Percentiles rank a stretch among this genome's conserved stretches.
Conservation (phyloP, 2,888 invertebrate species). For the Biston betularia region DNA sequence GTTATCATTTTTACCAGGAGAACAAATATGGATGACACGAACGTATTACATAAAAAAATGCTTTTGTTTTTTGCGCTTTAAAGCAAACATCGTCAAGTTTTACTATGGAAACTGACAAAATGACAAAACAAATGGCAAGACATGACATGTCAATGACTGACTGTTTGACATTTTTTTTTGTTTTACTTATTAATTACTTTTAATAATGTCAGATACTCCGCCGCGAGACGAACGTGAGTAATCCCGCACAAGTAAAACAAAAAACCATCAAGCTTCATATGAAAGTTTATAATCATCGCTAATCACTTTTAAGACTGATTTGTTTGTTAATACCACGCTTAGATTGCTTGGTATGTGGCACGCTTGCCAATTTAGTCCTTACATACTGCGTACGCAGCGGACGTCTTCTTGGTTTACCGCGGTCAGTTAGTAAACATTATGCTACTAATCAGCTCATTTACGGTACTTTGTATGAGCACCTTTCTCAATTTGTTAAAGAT, state of each 20-base stretch:
- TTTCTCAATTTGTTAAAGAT: constrained; percentile 43
- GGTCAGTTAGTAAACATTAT: constrained; percentile 30
- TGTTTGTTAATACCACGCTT: constrained; percentile 6
- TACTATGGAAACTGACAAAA: no score
- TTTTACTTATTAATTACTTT: no score
- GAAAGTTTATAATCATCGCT: background rate
- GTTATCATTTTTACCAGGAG: no score
- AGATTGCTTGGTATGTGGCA: constrained; percentile 15
- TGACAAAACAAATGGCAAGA: no score
- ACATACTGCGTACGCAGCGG: constrained; percentile 2
- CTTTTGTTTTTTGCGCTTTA: no score
- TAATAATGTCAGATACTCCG: no score
- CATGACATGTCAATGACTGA: no score
- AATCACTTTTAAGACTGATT: constrained; percentile 7
- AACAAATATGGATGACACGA: no score
- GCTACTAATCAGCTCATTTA: constrained; percentile 32
- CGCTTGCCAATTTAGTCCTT: constrained; percentile 28
- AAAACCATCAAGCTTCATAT: background rate
- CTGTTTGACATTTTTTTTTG: no score
- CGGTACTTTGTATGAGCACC: constrained; percentile 36
- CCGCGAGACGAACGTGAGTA: no score
- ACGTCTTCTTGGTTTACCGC: constrained; percentile 28
- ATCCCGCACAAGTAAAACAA: background rate
- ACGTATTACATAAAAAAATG: no score
- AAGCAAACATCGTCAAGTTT: no score